A percentile compares a stretch with the other conserved stretches of the same genome.
Evolutionary conservation across 1,140 invertebrate genomes (phyloP).

Genomic region (Mylabris phalerata): DNA sequence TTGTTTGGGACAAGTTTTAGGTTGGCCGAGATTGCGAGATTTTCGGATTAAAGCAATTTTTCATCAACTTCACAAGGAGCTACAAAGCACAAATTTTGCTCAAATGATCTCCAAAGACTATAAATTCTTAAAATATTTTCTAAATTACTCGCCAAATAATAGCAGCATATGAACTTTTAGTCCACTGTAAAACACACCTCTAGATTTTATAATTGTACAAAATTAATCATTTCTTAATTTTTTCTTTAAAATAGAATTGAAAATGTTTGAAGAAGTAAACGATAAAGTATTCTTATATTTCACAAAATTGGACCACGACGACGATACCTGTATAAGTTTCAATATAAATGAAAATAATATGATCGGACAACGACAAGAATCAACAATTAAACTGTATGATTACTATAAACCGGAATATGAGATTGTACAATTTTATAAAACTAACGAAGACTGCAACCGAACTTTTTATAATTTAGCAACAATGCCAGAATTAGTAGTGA

Average conservation of each 20-base stretch:
- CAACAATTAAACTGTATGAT: conserved; percentile 59
- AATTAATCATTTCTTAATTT: conserved; percentile 12
- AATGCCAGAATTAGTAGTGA: conserved; percentile 1
- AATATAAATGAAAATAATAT: conserved; percentile 38
- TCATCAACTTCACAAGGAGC: too few species aligned
- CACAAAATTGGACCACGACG: conserved; percentile 41
- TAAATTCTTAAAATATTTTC: too few species aligned
- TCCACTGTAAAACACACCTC: too few species aligned
- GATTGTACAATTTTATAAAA: conserved; percentile 30
- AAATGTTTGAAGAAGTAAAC: conserved; percentile 46
- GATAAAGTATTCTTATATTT: conserved; percentile 47
- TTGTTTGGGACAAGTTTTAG: too few species aligned
- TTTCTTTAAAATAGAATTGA: conserved; percentile 37
- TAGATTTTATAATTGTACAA: not conserved
- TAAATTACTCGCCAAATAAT: too few species aligned
- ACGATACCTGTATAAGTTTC: conserved; percentile 46
- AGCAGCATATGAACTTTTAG: too few species aligned
- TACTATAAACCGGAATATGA: conserved; percentile 56
- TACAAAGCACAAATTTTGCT: too few species aligned
- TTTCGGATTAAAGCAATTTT: too few species aligned
- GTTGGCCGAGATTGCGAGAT: too few species aligned
- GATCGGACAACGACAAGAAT: conserved; percentile 37
- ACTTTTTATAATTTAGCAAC: not conserved
- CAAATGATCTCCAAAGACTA: too few species aligned
- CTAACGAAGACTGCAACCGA: conserved; percentile 15